Evolutionary conservation across 1,140 invertebrate species (phyloP).

Genomic region (Panagrolaimus sp.): DNA sequence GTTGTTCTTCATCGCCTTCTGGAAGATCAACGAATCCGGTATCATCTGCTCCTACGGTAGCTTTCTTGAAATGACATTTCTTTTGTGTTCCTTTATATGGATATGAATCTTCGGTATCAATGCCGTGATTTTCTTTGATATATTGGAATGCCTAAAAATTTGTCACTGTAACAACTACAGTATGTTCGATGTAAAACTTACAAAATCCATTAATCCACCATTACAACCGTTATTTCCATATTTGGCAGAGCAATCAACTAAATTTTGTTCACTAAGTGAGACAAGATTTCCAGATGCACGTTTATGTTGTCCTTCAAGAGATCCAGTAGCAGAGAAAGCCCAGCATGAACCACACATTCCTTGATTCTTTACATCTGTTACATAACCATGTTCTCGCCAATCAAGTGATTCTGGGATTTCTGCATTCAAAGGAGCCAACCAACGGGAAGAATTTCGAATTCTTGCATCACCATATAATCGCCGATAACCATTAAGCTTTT

Average conservation of each 20-base stretch:
- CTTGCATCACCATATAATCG: conserved; percentile 41
- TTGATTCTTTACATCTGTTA: conserved; percentile 87
- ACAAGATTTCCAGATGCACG: conserved; percentile 74
- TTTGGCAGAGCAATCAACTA: conserved; percentile 81
- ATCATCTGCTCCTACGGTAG: conserved; percentile 72
- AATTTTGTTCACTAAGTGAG: conserved; percentile 91
- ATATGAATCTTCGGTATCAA: conserved; percentile 87
- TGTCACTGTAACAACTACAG: no score
- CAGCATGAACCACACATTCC: conserved; percentile 76
- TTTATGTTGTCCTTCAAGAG: conserved; percentile 90
- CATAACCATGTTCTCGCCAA: conserved; percentile 75
- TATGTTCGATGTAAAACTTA: no score
- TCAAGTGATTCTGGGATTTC: conserved; percentile 66
- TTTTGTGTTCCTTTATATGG: conserved; percentile 72
- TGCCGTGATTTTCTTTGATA: conserved; percentile 73
- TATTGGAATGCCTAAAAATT: conserved; percentile 70
- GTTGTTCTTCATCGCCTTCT: conserved; percentile 64
- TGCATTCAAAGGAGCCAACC: conserved; percentile 24
- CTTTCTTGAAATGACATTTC: conserved; percentile 68
- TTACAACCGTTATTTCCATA: conserved; percentile 93
- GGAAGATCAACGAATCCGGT: conserved; percentile 73
- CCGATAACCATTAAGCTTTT: conserved; percentile 50
- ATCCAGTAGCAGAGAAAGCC: conserved; percentile 69
- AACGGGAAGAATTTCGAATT: conserved; percentile 38
- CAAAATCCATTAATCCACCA: conserved; percentile 65